Conservation (phyloP, 2,888 invertebrate species). For the Dendrolimus houi region DNA sequence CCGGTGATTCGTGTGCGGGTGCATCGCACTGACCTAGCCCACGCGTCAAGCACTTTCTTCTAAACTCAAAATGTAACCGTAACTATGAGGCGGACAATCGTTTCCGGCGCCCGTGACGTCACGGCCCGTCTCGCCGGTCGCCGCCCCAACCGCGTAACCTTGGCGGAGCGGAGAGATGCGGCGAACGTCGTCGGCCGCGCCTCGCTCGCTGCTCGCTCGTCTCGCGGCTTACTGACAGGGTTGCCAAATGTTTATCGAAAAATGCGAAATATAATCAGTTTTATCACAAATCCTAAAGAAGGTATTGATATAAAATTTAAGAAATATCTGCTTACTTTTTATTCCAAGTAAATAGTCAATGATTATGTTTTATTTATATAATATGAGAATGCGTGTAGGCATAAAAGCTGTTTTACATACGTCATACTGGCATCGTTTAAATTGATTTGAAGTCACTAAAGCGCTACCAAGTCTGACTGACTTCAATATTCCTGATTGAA, state of each 20-base stretch:
- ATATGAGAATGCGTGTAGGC: too few species aligned
- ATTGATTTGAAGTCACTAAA: too few species aligned
- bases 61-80: slow-evolving; percentile 73
- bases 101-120: slow-evolving; percentile 76
- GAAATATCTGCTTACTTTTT: too few species aligned
- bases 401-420: too few species aligned
- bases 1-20: slow-evolving; percentile 6
- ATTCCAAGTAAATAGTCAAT: too few species aligned
- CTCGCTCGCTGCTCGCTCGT: slow-evolving; percentile 18
- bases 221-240: slow-evolving; percentile 9
- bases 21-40: slow-evolving; percentile 62
- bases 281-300: too few species aligned
- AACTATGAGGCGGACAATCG: slow-evolving; percentile 68
- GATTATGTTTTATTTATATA: too few species aligned
- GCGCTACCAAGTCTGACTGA: too few species aligned
- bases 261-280: too few species aligned
- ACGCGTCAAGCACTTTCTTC: slow-evolving; percentile 67
- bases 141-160: slow-evolving; percentile 66
- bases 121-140: slow-evolving; percentile 60
- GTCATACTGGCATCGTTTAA: too few species aligned
- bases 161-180: slow-evolving; percentile 32
- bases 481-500: too few species aligned
- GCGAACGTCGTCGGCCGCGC: slow-evolving; percentile 15
- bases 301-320: too few species aligned
- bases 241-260: background rate